phyloP scores from a whole-genome alignment of 2,113 vertebrate species.

The Psephotus haematonotus region DNA sequence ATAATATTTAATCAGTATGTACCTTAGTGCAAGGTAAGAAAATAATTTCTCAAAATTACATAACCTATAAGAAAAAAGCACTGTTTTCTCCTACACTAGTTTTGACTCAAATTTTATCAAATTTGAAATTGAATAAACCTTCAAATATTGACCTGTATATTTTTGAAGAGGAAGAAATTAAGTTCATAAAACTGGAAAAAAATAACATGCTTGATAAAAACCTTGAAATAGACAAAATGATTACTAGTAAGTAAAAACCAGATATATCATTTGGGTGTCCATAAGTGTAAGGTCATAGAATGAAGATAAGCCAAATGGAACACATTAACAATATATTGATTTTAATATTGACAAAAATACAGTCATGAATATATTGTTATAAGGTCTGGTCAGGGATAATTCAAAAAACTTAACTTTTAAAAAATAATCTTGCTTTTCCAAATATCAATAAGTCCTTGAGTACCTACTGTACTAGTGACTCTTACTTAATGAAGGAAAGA shows the following conservation, averaged over 20 bases:
- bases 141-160: background rate
- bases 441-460: background rate
- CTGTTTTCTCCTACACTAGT: fast-evolving
- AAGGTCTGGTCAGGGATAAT: background rate
- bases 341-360: background rate
- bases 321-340: background rate
- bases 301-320: background rate
- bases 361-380: background rate
- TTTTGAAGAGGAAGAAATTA: background rate
- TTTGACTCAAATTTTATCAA: background rate
- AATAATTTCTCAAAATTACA: background rate
- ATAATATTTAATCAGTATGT: background rate
- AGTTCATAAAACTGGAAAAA: background rate
- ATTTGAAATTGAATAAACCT: background rate
- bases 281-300: background rate
- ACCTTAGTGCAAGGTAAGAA: background rate
- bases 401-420: background rate
- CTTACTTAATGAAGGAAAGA: background rate
- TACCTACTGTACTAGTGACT: background rate
- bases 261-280: background rate
- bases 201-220: background rate
- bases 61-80: fast-evolving
- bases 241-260: background rate
- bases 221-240: background rate
- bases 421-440: background rate